Base-by-base conservation (phyloP, 2,113 vertebrate genomes). In the Ictalurus furcatus region DNA sequence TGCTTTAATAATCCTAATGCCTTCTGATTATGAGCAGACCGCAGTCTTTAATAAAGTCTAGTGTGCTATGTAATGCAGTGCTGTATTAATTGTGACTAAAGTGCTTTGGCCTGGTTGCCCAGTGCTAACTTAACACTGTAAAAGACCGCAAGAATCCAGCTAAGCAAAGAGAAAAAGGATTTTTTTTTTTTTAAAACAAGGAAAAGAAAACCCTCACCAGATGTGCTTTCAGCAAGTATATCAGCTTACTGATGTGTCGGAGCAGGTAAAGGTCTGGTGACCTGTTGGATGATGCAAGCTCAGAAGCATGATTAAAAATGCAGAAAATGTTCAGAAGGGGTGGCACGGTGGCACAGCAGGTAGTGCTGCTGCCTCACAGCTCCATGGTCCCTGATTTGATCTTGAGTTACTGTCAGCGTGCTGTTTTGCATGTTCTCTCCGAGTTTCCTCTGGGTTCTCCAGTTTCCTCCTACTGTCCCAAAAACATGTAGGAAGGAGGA, bases 1-100 rank as follows among this genome's bases (percentile, higher is more conserved):
- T 34, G 91, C 91, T 92, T 92, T 90, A 89, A 92, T 93, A 84
- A 90, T 94, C 89, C 87, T 93, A 93, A 93, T 92, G 90, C 92
- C 89, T 85, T 80, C 37, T 79, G 76, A 93, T 92, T 89, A 92
- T 88, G 87, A 85, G 89, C 12, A 79, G 80, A 85, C 63, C 40
- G 48, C 84, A 82, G 88, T 84, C 89, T 90, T 90, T 92, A 93
- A 92, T 83, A 89, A 89, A 58, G 85, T 78, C 89, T 87, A 84
- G 67, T 88, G 86, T 90, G 84, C 88, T 90, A 67, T 84, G 80
- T 84, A 48, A 85, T 91, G 85, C 48, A 59, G 71, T 88, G 69
- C 52, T 90, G 59, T 89, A 89, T 86, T 91, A 91, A 91, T 85
- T 59, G 25, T 30, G 56, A 81, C 87, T 65, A 37, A 34, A 91